Evolutionary conservation across 2,797 vertebrate genomes (phyloP).

Genomic region (Telmatherina bonti): DNA sequence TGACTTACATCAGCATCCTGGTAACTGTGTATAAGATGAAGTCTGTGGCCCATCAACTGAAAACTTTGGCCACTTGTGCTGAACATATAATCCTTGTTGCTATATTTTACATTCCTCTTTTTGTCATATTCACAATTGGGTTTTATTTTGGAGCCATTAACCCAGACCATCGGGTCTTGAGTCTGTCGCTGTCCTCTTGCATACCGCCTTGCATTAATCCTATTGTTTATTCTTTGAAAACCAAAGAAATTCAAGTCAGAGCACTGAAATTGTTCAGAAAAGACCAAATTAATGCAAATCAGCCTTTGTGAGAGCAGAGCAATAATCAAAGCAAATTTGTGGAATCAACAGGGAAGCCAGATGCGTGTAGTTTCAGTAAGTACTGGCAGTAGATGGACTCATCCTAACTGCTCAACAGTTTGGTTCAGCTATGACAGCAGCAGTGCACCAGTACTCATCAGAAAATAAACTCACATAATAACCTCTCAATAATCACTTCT

Average conservation of each 20-base stretch:
- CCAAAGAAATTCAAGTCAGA: conserved; percentile 70
- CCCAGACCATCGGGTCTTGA: conserved; percentile 69
- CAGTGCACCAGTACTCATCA: neutral
- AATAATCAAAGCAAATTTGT: neutral
- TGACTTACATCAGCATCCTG: conserved; percentile 72
- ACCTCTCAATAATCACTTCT: neutral
- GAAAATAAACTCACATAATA: neutral
- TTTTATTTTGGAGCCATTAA: conserved; percentile 63
- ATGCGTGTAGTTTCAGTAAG: neutral
- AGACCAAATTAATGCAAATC: conserved; percentile 12
- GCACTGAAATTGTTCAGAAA: conserved; percentile 44
- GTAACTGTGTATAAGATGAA: conserved; percentile 77
- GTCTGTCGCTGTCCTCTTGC: conserved; percentile 75
- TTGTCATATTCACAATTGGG: conserved; percentile 60
- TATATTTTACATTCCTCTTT: conserved; percentile 75
- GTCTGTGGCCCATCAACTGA: conserved; percentile 60
- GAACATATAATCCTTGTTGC: conserved; percentile 77
- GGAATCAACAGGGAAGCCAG: too few relatives aligned
- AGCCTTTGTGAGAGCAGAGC: neutral
- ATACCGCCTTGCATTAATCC: conserved; percentile 78
- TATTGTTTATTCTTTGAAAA: conserved; percentile 78
- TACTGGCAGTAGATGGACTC: too few relatives aligned
- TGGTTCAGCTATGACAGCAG: neutral
- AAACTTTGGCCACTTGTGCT: conserved; percentile 73
- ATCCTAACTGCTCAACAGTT: neutral